Conservation (phyloP, 2,797 vertebrate species). For the Perodicticus potto region DNA sequence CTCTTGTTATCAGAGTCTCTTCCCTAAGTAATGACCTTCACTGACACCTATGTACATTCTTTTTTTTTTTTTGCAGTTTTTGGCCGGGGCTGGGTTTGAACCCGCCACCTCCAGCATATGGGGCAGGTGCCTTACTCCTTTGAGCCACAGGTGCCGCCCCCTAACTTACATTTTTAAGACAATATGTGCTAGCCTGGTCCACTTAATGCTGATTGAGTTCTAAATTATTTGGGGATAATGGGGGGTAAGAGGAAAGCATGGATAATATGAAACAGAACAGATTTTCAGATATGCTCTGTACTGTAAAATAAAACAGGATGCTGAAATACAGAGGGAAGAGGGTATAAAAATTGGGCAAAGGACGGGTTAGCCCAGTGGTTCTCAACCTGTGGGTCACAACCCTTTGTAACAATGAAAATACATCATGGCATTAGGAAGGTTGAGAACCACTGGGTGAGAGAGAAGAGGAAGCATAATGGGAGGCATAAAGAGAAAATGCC, state of each 20-base stretch:
- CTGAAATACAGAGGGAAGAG: neutral
- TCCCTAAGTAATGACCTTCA: neutral
- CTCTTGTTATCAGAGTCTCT: neutral
- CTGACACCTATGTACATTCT: neutral
- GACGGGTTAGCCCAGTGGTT: neutral
- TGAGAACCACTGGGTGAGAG: neutral
- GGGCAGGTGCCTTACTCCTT: no score
- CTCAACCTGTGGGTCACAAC: no score
- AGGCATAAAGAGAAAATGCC: conserved; percentile 40
- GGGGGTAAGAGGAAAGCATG: neutral
- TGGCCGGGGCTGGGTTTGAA: no score
- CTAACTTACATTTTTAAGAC: neutral
- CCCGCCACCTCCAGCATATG: no score
- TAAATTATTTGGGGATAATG: neutral
- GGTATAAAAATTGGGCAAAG: neutral
- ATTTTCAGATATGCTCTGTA: neutral
- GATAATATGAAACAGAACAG: neutral
- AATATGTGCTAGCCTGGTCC: neutral
- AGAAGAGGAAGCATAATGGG: neutral
- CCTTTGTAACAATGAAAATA: no score
- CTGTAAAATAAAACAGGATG: conserved; percentile 43
- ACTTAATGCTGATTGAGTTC: neutral
- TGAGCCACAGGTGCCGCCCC: no score
- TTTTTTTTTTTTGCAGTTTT: no score
- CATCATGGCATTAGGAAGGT: no score